Conservation (phyloP, 2,113 vertebrate species). For the Lichenostomus cassidix region DNA sequence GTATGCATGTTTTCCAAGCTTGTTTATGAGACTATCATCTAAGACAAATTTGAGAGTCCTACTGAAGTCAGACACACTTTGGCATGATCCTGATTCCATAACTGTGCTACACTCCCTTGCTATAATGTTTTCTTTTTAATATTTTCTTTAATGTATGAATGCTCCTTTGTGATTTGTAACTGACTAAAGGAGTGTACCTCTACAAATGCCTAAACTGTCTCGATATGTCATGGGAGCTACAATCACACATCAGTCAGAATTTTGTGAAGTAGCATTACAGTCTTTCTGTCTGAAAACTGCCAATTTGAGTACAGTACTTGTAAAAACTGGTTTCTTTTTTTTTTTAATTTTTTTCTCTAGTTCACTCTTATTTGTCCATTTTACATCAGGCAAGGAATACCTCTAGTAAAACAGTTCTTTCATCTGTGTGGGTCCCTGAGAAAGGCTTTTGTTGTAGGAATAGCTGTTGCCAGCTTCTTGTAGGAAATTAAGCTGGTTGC, state of each 20-base stretch:
- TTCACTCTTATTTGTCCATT: conserved; percentile 1
- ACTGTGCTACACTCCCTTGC: neutral
- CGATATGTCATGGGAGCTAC: neutral
- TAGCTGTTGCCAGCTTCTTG: neutral
- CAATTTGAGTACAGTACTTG: neutral
- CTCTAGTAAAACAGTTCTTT: neutral
- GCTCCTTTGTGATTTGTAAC: neutral
- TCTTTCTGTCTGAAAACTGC: neutral
- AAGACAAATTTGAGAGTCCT: neutral
- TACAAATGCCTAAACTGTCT: neutral
- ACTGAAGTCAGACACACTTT: neutral
- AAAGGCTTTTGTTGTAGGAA: neutral
- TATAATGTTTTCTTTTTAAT: neutral
- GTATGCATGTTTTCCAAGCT: neutral
- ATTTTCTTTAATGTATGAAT: neutral
- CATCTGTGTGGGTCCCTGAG: neutral
- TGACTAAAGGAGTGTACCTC: neutral
- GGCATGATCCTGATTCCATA: neutral
- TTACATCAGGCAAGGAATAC: neutral
- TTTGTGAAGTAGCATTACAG: neutral
- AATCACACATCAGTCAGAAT: neutral
- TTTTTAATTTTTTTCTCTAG: too few species aligned
- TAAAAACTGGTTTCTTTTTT: neutral
- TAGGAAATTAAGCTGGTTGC: neutral
- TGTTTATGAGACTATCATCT: neutral